phyloP scores from a whole-genome alignment of 30 jellyfish, hydroid and myxozoan species.

The Rhopilema esculentum region DNA sequence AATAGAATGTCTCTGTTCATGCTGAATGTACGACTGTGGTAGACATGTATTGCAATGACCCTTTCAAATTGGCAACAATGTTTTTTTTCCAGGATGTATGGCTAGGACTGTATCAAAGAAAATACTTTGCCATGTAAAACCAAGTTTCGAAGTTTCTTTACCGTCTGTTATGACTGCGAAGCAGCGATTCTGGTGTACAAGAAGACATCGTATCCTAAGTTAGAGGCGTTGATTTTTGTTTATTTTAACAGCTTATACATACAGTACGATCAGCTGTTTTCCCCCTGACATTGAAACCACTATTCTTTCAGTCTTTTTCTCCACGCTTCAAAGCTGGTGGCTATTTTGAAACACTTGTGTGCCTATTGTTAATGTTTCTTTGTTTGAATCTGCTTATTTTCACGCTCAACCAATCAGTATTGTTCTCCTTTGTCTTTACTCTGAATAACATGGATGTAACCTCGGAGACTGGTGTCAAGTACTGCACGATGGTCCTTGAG shows the following conservation, averaged over 20 bases:
- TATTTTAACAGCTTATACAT: background rate
- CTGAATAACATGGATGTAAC: conserved; percentile 73
- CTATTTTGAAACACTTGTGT: conserved; percentile 63
- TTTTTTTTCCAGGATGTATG: background rate
- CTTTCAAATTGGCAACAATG: background rate
- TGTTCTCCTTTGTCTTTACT: conserved; percentile 52
- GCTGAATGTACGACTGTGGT: background rate
- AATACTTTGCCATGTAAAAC: background rate
- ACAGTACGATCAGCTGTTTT: conserved; percentile 25
- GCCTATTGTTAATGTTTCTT: conserved; percentile 48
- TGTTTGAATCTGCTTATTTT: conserved; percentile 52
- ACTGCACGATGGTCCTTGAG: conserved; percentile 83
- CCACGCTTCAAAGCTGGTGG: conserved; percentile 89
- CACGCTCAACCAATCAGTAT: conserved; percentile 48
- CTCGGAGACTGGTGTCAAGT: conserved; percentile 89
- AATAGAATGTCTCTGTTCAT: no score
- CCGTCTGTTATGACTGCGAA: background rate
- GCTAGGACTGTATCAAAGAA: background rate
- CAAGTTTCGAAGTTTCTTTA: background rate
- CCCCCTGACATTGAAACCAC: conserved; percentile 65
- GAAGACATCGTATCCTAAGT: background rate
- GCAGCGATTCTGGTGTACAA: background rate
- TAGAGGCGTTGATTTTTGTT: conserved; percentile 10
- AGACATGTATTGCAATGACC: background rate
- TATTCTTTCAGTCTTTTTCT: conserved; percentile 24